A percentile compares a stretch with the other conserved stretches of the same genome.
Conservation (phyloP, 2,113 vertebrate species). For the Oreochromis aureus region DNA sequence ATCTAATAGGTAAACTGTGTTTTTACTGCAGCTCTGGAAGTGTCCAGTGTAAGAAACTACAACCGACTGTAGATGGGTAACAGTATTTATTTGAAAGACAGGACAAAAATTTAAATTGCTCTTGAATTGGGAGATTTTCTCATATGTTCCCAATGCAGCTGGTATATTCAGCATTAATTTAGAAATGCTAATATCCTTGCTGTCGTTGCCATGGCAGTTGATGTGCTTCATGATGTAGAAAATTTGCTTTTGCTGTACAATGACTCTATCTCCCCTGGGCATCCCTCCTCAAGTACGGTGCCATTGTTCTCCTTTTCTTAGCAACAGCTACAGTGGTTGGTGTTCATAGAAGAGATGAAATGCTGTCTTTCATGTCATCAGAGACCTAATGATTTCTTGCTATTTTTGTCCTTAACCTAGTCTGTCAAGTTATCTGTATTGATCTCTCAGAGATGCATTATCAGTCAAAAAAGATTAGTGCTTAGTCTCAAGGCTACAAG, state of each 20-base stretch:
- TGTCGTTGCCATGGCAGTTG: not conserved
- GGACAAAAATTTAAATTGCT: not conserved
- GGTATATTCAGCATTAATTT: not conserved
- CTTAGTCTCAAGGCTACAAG: not conserved
- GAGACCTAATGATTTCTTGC: slow-evolving; percentile 15
- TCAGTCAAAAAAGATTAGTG: slow-evolving; percentile 3
- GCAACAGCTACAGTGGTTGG: not conserved
- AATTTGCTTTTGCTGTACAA: slow-evolving; percentile 5
- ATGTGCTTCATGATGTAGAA: slow-evolving; percentile 18
- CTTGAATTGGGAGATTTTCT: not conserved
- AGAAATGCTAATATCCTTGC: not conserved
- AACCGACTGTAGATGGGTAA: not conserved
- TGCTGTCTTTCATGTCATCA: not conserved
- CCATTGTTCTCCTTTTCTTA: not conserved
- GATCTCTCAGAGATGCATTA: slow-evolving; percentile 2
- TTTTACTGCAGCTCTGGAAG: not conserved
- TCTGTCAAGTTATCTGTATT: slow-evolving; percentile 10
- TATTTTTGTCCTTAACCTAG: slow-evolving; percentile 2
- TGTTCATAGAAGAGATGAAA: slow-evolving; percentile 28
- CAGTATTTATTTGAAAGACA: not conserved
- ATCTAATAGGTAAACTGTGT: not conserved
- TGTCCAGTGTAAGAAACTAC: not conserved
- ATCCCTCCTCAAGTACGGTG: not conserved
- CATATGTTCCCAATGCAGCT: not conserved
- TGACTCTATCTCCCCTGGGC: not conserved